Conservation (phyloP, 2,113 vertebrate species). For the Crotophaga sulcirostris region DNA sequence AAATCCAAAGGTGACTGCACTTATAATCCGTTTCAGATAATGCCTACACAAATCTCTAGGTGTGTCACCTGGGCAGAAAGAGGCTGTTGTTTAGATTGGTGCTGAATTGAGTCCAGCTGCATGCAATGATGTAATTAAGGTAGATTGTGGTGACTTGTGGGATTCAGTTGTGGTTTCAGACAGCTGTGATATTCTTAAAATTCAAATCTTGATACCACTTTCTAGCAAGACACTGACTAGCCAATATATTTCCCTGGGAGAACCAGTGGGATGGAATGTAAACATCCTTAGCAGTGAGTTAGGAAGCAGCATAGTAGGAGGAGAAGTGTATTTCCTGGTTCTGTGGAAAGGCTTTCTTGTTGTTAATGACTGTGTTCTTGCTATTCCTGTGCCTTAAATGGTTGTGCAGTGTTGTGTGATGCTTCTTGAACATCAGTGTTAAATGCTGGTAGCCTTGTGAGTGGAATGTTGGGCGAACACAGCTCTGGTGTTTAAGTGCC, state of each 20-base stretch:
- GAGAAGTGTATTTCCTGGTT: not conserved
- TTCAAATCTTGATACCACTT: not conserved
- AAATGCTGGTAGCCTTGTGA: not conserved
- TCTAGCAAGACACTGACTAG: not conserved
- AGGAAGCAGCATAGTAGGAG: not conserved
- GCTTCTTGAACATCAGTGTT: not conserved
- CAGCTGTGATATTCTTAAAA: not conserved
- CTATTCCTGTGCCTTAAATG: not conserved
- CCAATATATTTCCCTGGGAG: not conserved
- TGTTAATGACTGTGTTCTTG: not conserved
- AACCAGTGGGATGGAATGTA: not conserved
- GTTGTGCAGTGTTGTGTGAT: not conserved
- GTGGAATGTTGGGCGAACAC: not conserved
- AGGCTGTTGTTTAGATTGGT: not conserved
- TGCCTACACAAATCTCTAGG: not conserved
- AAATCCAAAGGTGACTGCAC: not conserved
- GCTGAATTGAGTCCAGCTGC: not conserved
- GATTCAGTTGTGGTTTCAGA: not conserved
- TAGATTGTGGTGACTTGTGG: not conserved
- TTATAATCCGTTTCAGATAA: not conserved
- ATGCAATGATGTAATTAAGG: not conserved
- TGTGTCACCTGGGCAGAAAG: not conserved
- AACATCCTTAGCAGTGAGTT: not conserved
- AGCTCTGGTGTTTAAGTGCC: not conserved
- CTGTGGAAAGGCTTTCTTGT: not conserved